Evolutionary conservation across 2,888 invertebrate genomes (phyloP), one percentile per base, ranked within the genome.

Genomic region (Ormyrus thymus): DNA sequence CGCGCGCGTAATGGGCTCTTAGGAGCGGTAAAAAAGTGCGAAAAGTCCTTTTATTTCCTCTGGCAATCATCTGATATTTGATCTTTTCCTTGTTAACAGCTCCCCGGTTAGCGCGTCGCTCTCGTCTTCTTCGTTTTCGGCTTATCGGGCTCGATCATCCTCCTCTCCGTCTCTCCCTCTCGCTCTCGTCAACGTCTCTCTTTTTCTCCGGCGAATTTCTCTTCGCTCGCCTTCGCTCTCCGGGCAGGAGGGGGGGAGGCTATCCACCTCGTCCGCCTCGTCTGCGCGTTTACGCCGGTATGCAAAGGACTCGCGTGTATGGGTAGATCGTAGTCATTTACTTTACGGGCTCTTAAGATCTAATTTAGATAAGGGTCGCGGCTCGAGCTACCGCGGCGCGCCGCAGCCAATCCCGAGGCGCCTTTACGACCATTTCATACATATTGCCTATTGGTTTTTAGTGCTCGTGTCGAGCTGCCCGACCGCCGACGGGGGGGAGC

Each of bases 311-410:
- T 64, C 55, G 64, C 73, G 62, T 73, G 78, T 64, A 73, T 76
- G n/a, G 61, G 53, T 71, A 76, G 83, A 83, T 83, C 83, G 80
- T 78, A 82, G 78, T 81, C 83, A 83, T 83, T 83, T 83, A 83
- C 83, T 83, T 83, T 82, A 83, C 83, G 80, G 83, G 83, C 86
- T 86, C 85, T 88, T 86, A 87, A 89, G 89, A 89, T 89, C 88
- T 88, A 89, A 89, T 89, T 89, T 88, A 89, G 89, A 89, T 89
- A 88, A 87, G 84, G 84, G 80, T 77, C 81, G 81, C 82, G 83
- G 82, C 78, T 81, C 78, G 80, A 80, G 84, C 86, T 86, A 86
- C 86, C 83, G 86, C 83, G 76, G 78, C 58, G 58, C 55, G 62
- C 15, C 29, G n/a, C 58, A 58, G 50, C 74, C 74, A 70, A 65